Conservation (phyloP, 2,113 vertebrate genomes). For the Sylvia atricapilla region DNA sequence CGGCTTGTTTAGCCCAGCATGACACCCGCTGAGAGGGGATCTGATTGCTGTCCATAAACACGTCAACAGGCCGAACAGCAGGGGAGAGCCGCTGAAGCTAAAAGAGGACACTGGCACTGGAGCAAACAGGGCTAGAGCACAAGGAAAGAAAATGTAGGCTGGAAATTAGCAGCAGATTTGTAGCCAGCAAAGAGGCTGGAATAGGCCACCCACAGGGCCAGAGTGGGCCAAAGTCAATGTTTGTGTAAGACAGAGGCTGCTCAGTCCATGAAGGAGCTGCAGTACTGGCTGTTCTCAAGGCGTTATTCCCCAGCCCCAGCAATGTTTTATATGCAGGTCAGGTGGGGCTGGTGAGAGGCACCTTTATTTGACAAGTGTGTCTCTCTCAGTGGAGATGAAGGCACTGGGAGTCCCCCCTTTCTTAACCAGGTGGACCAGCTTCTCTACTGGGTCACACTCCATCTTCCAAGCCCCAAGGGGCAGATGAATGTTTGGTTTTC, state of each 20-base stretch:
- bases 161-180: conserved; percentile 42
- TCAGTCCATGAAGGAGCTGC: neutral
- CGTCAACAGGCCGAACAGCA: conserved; percentile 46
- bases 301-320: neutral
- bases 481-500: neutral
- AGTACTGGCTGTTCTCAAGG: neutral
- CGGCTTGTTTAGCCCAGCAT: conserved; percentile 53
- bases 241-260: neutral
- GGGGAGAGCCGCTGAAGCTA: conserved; percentile 44
- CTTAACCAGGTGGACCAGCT: neutral
- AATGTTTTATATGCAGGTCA: neutral
- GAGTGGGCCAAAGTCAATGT: neutral
- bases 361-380: neutral
- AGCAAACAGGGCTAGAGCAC: conserved; percentile 43
- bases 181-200: neutral
- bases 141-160: conserved; percentile 20
- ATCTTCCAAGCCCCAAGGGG: neutral
- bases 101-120: conserved; percentile 52
- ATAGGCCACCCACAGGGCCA: neutral
- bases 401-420: neutral
- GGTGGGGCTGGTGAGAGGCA: neutral
- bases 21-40: conserved; percentile 50
- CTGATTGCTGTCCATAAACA: conserved; percentile 62
- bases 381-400: neutral
- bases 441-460: neutral